Evolutionary conservation across 2,888 invertebrate genomes (phyloP), one percentile per base, ranked within the genome.

Genomic region (Spodoptera exigua): DNA sequence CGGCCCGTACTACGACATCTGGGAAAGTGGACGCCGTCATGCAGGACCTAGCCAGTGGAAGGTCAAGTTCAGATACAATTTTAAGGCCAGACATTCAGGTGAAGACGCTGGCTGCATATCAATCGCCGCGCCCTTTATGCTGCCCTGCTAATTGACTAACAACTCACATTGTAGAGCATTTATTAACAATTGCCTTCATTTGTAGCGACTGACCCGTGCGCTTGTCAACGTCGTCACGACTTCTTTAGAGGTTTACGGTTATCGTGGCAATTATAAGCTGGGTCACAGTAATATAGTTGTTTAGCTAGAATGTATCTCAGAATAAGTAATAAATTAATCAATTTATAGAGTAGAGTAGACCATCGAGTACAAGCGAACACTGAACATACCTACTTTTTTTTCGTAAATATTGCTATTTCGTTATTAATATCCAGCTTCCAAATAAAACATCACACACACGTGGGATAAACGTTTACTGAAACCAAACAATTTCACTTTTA

Each of bases 41-140:
- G 80, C 87, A 62, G 68, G 63, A 88, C 59, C 59, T 76, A 80
- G 60, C 84, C 86, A 85, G 55, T 45, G 79, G 83, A 91, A 91
- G 91, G 92, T 92, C 92, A 92, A 92, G 92, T 90, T 91, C 90
- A 89, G 75, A 69, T 60, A 53, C 58, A 62, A 54, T 69, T 75
- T 75, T 59, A 76, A 80, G 80, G 78, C 68, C 78, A 71, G 61
- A 75, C 72, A 79, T 75, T 80, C 76, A 78, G 77, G 74, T 78
- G 74, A 52, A 45, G 53, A 34, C 61, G 62, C 48, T 48, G 48
- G 18, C 60, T 64, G 74, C 69, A 78, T 78, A 54, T 65, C 54
- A 71, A 71, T 66, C 46, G 67, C 70, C 66, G 74, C 56, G 66
- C 70, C 67, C 66, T 76, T 76, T 70, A 63, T 56, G 44, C 54